Evolutionary conservation across 2,113 vertebrate species (phyloP), one percentile per base, ranked within the genome.

Genomic region (Thryonomys swinderianus): DNA sequence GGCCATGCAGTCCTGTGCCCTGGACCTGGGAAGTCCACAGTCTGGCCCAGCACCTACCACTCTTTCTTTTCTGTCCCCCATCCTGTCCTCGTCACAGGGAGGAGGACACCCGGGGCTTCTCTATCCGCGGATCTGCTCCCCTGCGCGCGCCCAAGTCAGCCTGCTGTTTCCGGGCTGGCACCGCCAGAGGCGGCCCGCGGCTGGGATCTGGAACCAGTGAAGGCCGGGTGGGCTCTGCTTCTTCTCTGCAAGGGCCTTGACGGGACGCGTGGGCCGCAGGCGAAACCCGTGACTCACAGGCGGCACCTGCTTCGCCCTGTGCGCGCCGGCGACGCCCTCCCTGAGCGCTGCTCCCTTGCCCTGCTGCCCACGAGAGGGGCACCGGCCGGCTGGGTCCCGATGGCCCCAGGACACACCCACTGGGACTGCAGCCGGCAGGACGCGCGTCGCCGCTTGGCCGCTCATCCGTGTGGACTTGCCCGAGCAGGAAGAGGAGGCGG

Each of bases 291-390:
- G 48, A 20, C 48, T 27, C 10, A 42, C 69, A 20, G 17, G 48
- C 34, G 74, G 48, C 83, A 11, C n/a, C 81, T 3, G 42, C 34
- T 32, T 25, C 34, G 3, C 16, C 20, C 40, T 6, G 8, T 11
- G 40, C 53, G 45, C 66, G 3, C 21, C 11, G 53, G 64, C 20
- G 30, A 71, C 14, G 9, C 10, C 16, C 42, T 7, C 13, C 23
- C 45, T 5, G 2, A 3, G 20, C 4, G 34, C 17, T 2, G 1
- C 10, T 1, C 1, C 40, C 51, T 42, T 3, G 40, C 37, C 40
- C 0, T 3, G 32, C 69, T 40, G 12, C 57, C 4, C 5, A 8
- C 3, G 4, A 55, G 23, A 17, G 42, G 4, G 51, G 4, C 42
- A 3, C 42, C 10, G 57, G 55, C 20, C 55, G 34, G 45, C 17